Evolutionary conservation across 2,113 vertebrate species (phyloP), one percentile per base, ranked within the genome.

Genomic region (Nicator chloris): DNA sequence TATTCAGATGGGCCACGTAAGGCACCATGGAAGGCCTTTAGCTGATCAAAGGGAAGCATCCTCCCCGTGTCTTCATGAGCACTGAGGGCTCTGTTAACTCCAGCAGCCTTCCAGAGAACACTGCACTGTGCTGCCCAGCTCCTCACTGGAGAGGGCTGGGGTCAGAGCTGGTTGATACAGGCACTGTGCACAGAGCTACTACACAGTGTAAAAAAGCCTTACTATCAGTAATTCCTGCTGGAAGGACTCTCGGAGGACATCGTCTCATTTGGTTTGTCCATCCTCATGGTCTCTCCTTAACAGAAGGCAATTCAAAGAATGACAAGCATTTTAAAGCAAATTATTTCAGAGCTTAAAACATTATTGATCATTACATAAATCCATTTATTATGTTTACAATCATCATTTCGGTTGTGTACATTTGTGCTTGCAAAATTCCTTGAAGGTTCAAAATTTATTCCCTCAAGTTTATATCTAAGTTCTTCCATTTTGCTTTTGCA

Each of bases 361-460:
- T 19, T 80, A 33, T 8, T 54, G 14, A 12, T 18, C 5, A 47
- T n/a, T 69, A 33, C 16, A 27, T 28, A 14, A 23, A 51, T 39
- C 4, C 47, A 15, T 51, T 88, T 71, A 19, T 69, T 64, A 8
- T 10, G 50, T 86, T 90, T 88, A 6, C 9, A 42, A 5, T 8
- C 11, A 72, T 24, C 1, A 26, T 56, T 92, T 51, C 9, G 44
- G 4, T 7, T 60, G 3, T 0, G 1, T 50, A 22, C 1, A 2
- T 82, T 50, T 64, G 8, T 65, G 11, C 15, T 77, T 40, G 11
- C 5, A 80, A 82, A 76, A 61, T 83, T 77, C 24, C 35, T 13
- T 27, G n/a, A 40, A 20, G 28, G 64, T 88, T 82, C 50, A 73
- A 76, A 80, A 76, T 56, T 10, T 44, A 59, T 78, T 76, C 15